Conservation (phyloP, 2,113 vertebrate genomes). For the Rhynchomys soricoides region DNA sequence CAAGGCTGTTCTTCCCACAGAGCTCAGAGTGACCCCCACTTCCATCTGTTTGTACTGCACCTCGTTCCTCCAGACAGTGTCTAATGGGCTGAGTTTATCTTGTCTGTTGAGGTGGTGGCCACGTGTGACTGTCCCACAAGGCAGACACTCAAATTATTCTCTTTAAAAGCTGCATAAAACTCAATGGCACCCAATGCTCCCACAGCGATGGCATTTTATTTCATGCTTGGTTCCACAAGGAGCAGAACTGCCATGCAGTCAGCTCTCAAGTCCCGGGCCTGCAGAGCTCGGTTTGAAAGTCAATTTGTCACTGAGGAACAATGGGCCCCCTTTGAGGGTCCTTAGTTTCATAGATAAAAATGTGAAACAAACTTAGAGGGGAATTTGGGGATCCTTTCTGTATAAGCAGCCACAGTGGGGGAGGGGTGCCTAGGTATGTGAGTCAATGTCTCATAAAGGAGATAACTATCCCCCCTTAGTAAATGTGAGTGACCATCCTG, state of each 20-base stretch:
- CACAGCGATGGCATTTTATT: background rate
- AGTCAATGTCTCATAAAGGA: background rate
- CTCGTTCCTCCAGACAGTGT: background rate
- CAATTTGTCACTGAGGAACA: background rate
- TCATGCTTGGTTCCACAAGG: background rate
- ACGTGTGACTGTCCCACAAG: background rate
- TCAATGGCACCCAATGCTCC: background rate
- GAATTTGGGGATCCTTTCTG: background rate
- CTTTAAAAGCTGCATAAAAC: constrained; percentile 46
- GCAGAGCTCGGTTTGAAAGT: background rate
- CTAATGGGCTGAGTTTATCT: constrained; percentile 2
- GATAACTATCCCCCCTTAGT: background rate
- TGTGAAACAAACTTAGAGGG: background rate
- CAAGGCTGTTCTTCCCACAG: background rate
- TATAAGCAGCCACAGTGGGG: background rate
- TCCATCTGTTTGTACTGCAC: too few species aligned
- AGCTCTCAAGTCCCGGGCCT: background rate
- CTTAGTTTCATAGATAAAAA: background rate
- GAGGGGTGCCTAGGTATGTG: background rate
- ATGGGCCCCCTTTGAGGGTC: background rate
- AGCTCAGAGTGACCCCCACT: background rate
- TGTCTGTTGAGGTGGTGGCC: background rate
- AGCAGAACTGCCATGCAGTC: fast-evolving
- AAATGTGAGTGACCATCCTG: background rate
- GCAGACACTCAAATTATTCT: background rate